phyloP scores from a whole-genome alignment of 2,113 vertebrate genomes.

The Hyaena hyaena region DNA sequence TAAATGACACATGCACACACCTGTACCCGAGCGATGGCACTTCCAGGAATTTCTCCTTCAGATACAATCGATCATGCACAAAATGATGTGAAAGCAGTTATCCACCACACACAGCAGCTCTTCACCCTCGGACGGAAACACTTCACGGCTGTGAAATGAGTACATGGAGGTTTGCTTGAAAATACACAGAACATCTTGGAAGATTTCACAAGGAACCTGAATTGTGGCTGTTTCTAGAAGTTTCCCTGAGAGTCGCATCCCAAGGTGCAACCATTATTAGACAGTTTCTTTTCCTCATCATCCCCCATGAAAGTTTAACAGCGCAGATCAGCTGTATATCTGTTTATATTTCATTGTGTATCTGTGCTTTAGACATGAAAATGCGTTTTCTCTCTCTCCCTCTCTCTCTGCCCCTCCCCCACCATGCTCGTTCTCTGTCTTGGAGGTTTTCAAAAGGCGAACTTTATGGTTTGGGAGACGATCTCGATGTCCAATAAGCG shows the following conservation, averaged over 20 bases:
- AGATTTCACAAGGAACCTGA: neutral
- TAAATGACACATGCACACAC: neutral
- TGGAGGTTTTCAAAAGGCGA: neutral
- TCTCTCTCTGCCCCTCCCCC: no score
- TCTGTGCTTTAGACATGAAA: neutral
- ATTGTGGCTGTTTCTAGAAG: neutral
- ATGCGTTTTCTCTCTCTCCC: neutral
- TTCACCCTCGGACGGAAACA: neutral
- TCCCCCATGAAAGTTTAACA: neutral
- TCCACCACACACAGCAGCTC: rapidly evolving
- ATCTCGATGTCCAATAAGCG: neutral
- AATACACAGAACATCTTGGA: neutral
- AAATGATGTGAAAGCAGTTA: neutral
- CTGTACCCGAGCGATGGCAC: neutral
- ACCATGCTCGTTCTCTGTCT: no score
- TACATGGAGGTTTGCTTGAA: neutral
- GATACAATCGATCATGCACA: neutral
- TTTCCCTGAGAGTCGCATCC: neutral
- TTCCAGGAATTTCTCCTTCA: constrained; percentile 3
- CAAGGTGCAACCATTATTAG: neutral
- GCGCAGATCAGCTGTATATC: neutral
- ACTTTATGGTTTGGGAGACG: rapidly evolving
- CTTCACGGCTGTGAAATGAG: no score
- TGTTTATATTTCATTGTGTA: neutral
- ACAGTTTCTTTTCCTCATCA: neutral